phyloP scores from a whole-genome alignment of 2,888 invertebrate genomes.

The Dinocampus coccinellae region DNA sequence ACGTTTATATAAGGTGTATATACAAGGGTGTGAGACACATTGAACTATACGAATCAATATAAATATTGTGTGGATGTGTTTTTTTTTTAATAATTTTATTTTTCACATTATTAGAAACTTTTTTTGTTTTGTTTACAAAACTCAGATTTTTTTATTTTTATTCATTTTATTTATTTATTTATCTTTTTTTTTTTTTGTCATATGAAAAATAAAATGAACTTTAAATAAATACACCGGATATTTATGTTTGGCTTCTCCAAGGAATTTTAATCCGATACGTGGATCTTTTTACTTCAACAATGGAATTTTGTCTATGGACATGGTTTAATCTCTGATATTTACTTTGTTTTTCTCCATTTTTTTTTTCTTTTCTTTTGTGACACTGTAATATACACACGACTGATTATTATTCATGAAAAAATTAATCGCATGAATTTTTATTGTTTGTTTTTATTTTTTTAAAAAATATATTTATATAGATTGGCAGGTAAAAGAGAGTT shows the following conservation, averaged over 20 bases:
- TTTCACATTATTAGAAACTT: too few species aligned
- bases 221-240: background rate
- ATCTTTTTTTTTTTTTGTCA: background rate
- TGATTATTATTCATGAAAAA: slow-evolving; percentile 36
- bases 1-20: background rate
- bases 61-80: too few species aligned
- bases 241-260: slow-evolving; percentile 36
- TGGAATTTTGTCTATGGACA: slow-evolving; percentile 24
- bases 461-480: slow-evolving; percentile 5
- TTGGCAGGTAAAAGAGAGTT: slow-evolving; percentile 32
- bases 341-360: slow-evolving; percentile 9
- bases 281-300: background rate
- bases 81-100: too few species aligned
- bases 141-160: too few species aligned
- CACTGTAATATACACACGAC: background rate
- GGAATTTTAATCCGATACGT: slow-evolving; percentile 36
- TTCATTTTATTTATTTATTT: slow-evolving; percentile 41
- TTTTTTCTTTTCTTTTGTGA: background rate
- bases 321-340: slow-evolving; percentile 30
- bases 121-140: too few species aligned
- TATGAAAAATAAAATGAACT: background rate
- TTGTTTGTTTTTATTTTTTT: too few species aligned
- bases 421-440: slow-evolving; percentile 36
- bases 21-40: slow-evolving; percentile 17
- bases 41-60: background rate